Conservation (phyloP, 2,888 invertebrate genomes). For the Meteorus cinctellus region DNA sequence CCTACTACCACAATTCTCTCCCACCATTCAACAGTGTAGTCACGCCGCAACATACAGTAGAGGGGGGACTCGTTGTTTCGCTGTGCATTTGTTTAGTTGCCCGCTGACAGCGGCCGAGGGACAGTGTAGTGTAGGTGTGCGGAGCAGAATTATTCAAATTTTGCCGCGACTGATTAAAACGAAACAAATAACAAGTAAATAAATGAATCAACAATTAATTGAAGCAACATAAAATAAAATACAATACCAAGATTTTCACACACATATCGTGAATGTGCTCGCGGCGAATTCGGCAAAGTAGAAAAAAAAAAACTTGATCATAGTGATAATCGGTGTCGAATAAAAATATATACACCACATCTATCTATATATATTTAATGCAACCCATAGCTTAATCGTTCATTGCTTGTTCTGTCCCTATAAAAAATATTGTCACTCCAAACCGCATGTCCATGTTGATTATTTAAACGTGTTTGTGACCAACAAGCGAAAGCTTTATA, state of each 20-base stretch:
- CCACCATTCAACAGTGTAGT: slow-evolving; percentile 47
- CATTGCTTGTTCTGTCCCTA: neutral
- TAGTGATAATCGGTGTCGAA: neutral
- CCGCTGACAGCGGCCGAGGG: slow-evolving; percentile 71
- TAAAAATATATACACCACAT: neutral
- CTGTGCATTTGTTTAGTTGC: slow-evolving; percentile 70
- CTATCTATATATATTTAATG: neutral
- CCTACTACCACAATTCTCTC: slow-evolving; percentile 25
- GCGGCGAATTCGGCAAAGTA: neutral
- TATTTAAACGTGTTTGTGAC: slow-evolving; percentile 17
- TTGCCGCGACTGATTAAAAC: slow-evolving; percentile 7
- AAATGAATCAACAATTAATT: neutral
- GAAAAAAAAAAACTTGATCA: neutral
- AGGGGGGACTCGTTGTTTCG: slow-evolving; percentile 68
- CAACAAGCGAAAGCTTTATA: slow-evolving; percentile 6
- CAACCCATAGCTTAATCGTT: neutral
- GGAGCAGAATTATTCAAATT: slow-evolving; percentile 20
- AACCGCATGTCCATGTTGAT: slow-evolving; percentile 9
- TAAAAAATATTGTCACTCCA: neutral
- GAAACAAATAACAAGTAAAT: neutral
- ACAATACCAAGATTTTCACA: neutral
- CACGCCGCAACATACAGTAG: slow-evolving; percentile 57
- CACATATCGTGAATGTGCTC: neutral
- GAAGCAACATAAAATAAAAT: neutral
- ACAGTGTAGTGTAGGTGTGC: slow-evolving; percentile 59